phyloP scores from a whole-genome alignment of 1,140 invertebrate genomes.

The Halyomorpha halys region DNA sequence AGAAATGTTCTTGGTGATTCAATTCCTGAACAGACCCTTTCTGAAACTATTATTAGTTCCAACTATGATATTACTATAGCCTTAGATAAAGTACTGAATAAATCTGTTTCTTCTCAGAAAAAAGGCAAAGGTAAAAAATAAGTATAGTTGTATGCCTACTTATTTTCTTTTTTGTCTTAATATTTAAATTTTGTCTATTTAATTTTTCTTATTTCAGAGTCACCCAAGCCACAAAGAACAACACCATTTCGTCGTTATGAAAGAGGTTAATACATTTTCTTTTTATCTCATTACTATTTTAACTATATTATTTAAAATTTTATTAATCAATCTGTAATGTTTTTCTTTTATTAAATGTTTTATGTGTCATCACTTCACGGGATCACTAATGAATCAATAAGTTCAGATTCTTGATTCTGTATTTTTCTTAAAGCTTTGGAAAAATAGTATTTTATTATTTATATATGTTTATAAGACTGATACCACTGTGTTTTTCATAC shows the following conservation, averaged over 20 bases:
- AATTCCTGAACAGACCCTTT: slow-evolving; percentile 55
- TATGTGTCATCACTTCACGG: too few relatives aligned
- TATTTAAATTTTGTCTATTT: not conserved
- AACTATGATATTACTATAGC: slow-evolving; percentile 61
- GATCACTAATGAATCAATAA: too few relatives aligned
- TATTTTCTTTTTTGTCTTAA: not conserved
- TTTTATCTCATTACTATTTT: too few relatives aligned
- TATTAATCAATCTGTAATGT: too few relatives aligned
- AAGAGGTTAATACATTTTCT: not conserved
- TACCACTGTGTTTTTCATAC: too few relatives aligned
- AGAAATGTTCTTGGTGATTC: slow-evolving; percentile 68
- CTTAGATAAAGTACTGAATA: slow-evolving; percentile 49
- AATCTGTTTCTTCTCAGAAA: not conserved
- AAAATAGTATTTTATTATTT: too few relatives aligned
- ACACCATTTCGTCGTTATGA: not conserved
- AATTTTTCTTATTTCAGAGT: slow-evolving; percentile 27
- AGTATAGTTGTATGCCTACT: not conserved
- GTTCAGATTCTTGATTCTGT: too few relatives aligned
- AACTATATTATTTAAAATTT: too few relatives aligned
- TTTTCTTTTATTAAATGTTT: too few relatives aligned
- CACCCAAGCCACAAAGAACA: slow-evolving; percentile 30
- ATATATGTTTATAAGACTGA: too few relatives aligned
- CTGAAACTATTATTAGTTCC: slow-evolving; percentile 50
- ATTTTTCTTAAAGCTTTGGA: too few relatives aligned
- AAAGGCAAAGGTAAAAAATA: not conserved